Evolutionary conservation across 2,797 vertebrate species (phyloP).

Genomic region (Lagocephalus sceleratus): DNA sequence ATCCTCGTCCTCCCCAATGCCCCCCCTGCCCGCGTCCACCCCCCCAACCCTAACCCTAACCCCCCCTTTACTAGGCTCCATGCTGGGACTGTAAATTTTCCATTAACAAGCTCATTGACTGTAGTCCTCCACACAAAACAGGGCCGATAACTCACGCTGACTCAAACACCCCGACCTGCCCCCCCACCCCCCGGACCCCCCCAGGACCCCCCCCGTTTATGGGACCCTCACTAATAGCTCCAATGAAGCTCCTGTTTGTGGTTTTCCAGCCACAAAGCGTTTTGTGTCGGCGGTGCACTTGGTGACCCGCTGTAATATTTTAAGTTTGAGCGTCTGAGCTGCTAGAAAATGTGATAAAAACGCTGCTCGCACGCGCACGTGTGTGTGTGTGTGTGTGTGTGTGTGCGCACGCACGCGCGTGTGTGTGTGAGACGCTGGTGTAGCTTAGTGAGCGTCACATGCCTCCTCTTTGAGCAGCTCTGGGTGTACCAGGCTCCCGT

Average conservation of each 20-base stretch:
- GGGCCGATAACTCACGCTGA: conserved; percentile 69
- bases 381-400: conserved; percentile 9
- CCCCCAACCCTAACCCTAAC: conserved; percentile 60
- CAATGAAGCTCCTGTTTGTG: conserved; percentile 8
- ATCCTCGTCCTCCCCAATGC: conserved; percentile 56
- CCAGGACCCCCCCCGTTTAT: conserved; percentile 19
- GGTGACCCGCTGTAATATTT: conserved; percentile 65
- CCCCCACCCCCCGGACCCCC: conserved; percentile 30
- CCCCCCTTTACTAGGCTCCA: conserved; percentile 72
- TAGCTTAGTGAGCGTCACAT: conserved; percentile 85
- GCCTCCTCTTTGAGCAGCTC: conserved; percentile 81
- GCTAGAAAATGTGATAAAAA: conserved; percentile 39
- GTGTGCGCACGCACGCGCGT: conserved; percentile 7
- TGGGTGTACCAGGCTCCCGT: conserved; percentile 71
- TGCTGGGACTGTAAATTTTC: conserved; percentile 78
- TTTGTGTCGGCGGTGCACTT: conserved; percentile 39
- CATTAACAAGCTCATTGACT: conserved; percentile 76
- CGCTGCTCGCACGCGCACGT: not conserved
- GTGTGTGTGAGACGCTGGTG: conserved; percentile 45
- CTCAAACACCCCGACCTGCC: conserved; percentile 67
- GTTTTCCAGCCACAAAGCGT: conserved; percentile 25
- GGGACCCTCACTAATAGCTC: conserved; percentile 26
- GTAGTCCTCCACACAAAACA: conserved; percentile 69
- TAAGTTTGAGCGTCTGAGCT: conserved; percentile 74
- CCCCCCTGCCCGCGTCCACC: no score